Evolutionary conservation across 2,888 invertebrate species (phyloP).

Genomic region (Biston betularia): DNA sequence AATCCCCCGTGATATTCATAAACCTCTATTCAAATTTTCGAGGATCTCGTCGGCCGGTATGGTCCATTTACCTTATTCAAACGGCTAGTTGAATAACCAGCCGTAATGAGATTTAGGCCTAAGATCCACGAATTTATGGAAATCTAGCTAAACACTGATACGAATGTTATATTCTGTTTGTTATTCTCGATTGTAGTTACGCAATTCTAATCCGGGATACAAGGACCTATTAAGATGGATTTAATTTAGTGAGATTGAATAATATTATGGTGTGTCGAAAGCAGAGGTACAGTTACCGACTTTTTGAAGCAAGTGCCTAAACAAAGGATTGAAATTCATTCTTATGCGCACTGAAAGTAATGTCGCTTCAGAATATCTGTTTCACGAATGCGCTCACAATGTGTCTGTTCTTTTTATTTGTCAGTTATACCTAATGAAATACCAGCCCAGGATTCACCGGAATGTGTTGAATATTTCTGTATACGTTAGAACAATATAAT

Average conservation of each 20-base stretch:
- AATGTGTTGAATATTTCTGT: neutral
- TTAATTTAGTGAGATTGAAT: neutral
- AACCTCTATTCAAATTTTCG: conserved; percentile 43
- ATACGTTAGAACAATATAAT: neutral
- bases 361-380: conserved; percentile 2
- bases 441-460: conserved; percentile 10
- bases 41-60: conserved; percentile 26
- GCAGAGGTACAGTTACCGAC: neutral
- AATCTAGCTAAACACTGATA: conserved; percentile 30
- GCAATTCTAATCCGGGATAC: neutral
- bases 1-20: conserved; percentile 46
- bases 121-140: conserved; percentile 25
- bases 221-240: neutral
- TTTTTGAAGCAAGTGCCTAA: neutral
- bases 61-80: conserved; percentile 35
- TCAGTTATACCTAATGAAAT: conserved; percentile 13
- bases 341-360: conserved; percentile 1
- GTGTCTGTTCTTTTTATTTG: conserved; percentile 1
- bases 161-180: conserved; percentile 24
- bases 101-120: conserved; percentile 34
- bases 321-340: neutral
- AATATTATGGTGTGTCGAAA: neutral
- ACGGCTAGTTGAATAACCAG: conserved; percentile 34
- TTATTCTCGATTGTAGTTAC: conserved; percentile 16
- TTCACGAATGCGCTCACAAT: conserved; percentile 1